Conservation (phyloP, 2,797 vertebrate genomes). For the Galago senegalensis region DNA sequence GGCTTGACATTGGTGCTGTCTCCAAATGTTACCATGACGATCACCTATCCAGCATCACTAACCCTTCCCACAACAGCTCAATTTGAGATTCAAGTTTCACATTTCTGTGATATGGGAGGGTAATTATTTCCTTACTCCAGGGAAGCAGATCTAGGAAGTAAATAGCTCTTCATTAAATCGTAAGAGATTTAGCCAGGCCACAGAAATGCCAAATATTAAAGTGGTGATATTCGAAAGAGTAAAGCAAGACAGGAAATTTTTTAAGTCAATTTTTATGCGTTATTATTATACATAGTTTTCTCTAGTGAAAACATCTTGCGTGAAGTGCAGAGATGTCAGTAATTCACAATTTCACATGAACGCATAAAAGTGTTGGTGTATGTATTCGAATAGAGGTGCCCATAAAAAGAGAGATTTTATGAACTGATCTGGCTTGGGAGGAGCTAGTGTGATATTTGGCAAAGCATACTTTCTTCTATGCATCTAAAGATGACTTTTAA, state of each 20-base stretch:
- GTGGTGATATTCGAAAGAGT: conserved; percentile 85
- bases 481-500: conserved; percentile 25
- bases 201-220: conserved; percentile 91
- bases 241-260: conserved; percentile 74
- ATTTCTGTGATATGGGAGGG: conserved; percentile 90
- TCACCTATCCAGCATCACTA: conserved; percentile 88
- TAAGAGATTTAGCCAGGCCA: conserved; percentile 89
- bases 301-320: conserved; percentile 62
- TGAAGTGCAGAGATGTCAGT: conserved; percentile 62
- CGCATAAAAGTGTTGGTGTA: not conserved
- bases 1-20: conserved; percentile 87
- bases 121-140: conserved; percentile 92
- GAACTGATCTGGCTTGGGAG: conserved; percentile 4
- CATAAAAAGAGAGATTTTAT: not conserved
- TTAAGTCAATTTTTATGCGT: conserved; percentile 81
- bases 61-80: conserved; percentile 90
- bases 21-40: conserved; percentile 90
- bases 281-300: conserved; percentile 75
- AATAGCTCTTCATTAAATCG: conserved; percentile 92
- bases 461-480: not conserved
- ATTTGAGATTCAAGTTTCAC: conserved; percentile 90
- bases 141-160: conserved; percentile 91
- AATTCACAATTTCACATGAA: conserved; percentile 80
- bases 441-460: not conserved
- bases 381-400: conserved; percentile 30